A percentile compares a stretch with the other conserved stretches of the same genome.
These are phyloP conservation scores for Rachycentron canadum DNA, from an alignment of 2,797 vertebrate genomes.

Conservation along the genomic window DNA sequence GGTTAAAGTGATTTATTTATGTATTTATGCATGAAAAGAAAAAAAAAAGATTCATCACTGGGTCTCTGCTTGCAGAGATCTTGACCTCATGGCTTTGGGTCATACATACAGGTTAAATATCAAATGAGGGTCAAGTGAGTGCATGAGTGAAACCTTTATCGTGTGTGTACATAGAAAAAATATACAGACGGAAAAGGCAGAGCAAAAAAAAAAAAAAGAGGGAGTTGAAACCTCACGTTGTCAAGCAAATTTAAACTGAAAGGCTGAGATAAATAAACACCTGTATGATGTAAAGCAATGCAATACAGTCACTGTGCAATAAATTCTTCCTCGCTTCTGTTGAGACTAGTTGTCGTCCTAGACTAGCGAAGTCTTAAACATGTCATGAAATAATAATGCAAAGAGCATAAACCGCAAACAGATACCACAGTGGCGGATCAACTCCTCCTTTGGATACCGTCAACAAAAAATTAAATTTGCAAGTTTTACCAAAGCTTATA, in stretches of 20 bases:
- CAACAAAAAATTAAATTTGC: not conserved
- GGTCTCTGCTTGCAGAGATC: not conserved
- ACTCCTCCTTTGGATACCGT: not conserved
- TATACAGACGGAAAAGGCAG: not conserved
- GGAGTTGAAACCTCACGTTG: constrained; percentile 8
- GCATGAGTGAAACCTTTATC: not conserved
- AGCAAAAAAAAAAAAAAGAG: not conserved
- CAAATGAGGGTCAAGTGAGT: constrained; percentile 10
- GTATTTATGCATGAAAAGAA: not conserved
- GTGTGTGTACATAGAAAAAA: not conserved
- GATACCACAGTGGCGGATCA: not conserved
- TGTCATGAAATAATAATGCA: not conserved
- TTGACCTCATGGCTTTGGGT: constrained; percentile 16
- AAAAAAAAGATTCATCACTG: not conserved
- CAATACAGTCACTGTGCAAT: not conserved
- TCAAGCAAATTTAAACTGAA: not conserved
- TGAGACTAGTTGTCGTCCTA: not conserved
- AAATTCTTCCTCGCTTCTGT: not conserved
- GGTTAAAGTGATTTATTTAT: not conserved
- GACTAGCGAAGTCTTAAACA: not conserved
- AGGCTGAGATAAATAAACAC: constrained; percentile 13
- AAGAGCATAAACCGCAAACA: not conserved
- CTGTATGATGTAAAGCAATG: constrained; percentile 19
- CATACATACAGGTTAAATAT: constrained; percentile 31
- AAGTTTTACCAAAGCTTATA: not conserved